phyloP scores from a whole-genome alignment of 1,140 invertebrate genomes.

The Penaeus chinensis region DNA sequence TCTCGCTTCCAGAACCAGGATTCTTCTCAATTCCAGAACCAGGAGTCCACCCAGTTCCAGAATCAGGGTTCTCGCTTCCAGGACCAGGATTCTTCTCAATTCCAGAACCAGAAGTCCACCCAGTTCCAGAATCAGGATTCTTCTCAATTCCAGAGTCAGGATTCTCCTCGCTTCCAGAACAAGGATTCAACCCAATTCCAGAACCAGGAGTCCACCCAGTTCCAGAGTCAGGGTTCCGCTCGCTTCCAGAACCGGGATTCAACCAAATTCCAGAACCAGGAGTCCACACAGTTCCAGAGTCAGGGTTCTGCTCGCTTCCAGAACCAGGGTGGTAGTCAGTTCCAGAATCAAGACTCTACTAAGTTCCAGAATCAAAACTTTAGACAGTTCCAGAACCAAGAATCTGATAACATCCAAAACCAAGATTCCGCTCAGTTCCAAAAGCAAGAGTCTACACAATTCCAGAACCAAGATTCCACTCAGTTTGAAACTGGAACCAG shows the following conservation, averaged over 20 bases:
- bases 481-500: too few species aligned
- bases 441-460: neutral
- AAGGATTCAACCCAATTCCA: too few species aligned
- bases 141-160: too few species aligned
- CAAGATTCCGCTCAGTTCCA: neutral
- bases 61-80: neutral
- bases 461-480: too few species aligned
- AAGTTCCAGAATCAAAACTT: neutral
- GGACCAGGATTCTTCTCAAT: too few species aligned
- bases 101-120: too few species aligned
- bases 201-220: too few species aligned
- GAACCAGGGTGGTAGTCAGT: neutral
- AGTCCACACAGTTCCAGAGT: too few species aligned
- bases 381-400: constrained; percentile 6
- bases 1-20: neutral
- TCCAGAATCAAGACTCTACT: neutral
- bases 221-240: too few species aligned
- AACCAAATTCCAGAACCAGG: too few species aligned
- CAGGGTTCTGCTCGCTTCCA: neutral
- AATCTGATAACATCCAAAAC: neutral
- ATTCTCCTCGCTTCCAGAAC: neutral
- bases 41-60: neutral
- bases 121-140: too few species aligned
- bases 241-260: neutral
- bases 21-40: neutral